Percentiles rank a stretch among this genome's conserved stretches.
These are phyloP conservation scores for Zaprionus obscuricornis DNA, from an alignment of 2,888 invertebrate species.

Conservation along the genomic window DNA sequence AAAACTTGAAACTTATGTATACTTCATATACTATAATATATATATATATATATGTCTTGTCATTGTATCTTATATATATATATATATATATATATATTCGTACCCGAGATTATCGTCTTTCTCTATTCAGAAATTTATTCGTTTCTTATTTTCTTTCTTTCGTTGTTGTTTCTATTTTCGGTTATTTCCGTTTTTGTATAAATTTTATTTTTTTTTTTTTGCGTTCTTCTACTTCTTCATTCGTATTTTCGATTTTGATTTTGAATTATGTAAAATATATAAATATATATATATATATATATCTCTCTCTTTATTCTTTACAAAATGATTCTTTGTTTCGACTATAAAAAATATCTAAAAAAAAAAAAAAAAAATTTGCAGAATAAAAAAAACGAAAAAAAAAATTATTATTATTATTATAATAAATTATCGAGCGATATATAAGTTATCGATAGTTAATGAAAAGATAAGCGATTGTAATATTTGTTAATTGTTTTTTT, in stretches of 20 bases:
- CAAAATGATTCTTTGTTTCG: no score
- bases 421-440: constrained; percentile 19
- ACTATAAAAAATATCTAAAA: constrained; percentile 24
- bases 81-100: constrained; percentile 45
- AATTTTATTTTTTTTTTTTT: constrained; percentile 11
- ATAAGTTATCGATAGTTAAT: constrained; percentile 15
- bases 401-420: constrained; percentile 15
- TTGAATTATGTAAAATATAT: constrained; percentile 38
- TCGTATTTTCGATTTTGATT: constrained; percentile 45
- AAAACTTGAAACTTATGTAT: constrained; percentile 11
- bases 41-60: constrained; percentile 46
- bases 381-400: constrained; percentile 17
- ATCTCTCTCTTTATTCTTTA: constrained; percentile 23
- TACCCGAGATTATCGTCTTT: constrained; percentile 48
- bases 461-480: constrained; percentile 29
- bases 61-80: constrained; percentile 59
- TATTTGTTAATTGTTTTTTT: constrained; percentile 52
- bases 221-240: constrained; percentile 31
- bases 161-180: constrained; percentile 20
- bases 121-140: constrained; percentile 43
- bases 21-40: constrained; percentile 8
- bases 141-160: constrained; percentile 23
- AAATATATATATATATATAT: constrained; percentile 8
- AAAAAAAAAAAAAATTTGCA: constrained; percentile 21
- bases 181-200: constrained; percentile 21